Evolutionary conservation across 2,797 vertebrate genomes (phyloP).

Genomic region (Anabas testudineus): DNA sequence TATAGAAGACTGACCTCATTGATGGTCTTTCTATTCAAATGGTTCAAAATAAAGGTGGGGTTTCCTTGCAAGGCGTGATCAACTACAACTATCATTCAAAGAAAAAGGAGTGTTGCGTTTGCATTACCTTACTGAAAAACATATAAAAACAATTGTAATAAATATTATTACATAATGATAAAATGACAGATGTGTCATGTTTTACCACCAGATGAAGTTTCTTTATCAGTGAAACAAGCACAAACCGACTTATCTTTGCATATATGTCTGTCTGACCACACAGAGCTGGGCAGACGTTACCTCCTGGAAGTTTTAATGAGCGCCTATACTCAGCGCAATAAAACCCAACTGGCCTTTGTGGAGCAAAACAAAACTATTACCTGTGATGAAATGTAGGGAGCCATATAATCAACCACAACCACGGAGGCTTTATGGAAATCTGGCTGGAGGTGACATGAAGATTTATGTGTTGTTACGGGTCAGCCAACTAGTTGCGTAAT

Average conservation of each 20-base stretch:
- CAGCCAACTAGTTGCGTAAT: conserved; percentile 24
- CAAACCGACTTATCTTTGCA: conserved; percentile 20
- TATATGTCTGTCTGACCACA: conserved; percentile 38
- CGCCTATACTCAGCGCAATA: conserved; percentile 37
- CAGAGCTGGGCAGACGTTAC: conserved; percentile 24
- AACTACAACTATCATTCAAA: neutral
- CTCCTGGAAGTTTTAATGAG: conserved; percentile 55
- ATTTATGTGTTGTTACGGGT: conserved; percentile 37
- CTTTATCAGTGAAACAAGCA: conserved; percentile 26
- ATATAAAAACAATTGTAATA: too few relatives aligned
- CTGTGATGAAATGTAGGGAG: conserved; percentile 48
- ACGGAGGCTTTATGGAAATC: conserved; percentile 50
- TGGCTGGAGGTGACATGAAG: conserved; percentile 32
- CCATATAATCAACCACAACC: conserved; percentile 39
- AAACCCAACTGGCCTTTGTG: conserved; percentile 50
- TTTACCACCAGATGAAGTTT: neutral
- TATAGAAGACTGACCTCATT: conserved; percentile 13
- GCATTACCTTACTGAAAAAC: conserved; percentile 4
- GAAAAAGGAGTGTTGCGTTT: conserved; percentile 1
- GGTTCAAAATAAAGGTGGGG: conserved; percentile 15
- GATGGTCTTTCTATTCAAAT: conserved; percentile 30
- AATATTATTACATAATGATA: neutral
- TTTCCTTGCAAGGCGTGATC: neutral
- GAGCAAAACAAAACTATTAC: conserved; percentile 57
- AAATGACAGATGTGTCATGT: conserved; percentile 4